Percentiles rank a stretch among this genome's conserved stretches.
Evolutionary conservation across 2,113 vertebrate species (phyloP).

Genomic region (Colinus virginianus): DNA sequence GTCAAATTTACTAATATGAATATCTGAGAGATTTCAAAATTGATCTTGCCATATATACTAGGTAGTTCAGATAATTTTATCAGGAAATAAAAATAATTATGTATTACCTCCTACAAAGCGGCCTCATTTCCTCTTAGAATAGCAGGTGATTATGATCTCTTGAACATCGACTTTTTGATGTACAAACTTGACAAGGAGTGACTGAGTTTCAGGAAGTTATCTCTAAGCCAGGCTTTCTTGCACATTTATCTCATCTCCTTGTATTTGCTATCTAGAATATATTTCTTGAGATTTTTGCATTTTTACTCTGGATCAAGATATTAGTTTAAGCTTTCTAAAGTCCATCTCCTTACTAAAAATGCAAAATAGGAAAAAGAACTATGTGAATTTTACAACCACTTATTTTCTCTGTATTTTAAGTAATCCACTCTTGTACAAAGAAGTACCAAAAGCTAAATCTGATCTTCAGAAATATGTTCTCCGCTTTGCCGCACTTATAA

Average conservation of each 20-base stretch:
- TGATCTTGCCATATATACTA: not conserved
- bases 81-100: conserved; percentile 5
- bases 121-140: conserved; percentile 29
- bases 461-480: not conserved
- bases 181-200: not conserved
- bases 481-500: not conserved
- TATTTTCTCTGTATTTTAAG: not conserved
- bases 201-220: not conserved
- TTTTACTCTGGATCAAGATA: not conserved
- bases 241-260: not conserved
- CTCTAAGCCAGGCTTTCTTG: not conserved
- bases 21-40: conserved; percentile 22
- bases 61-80: conserved; percentile 14
- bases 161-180: not conserved
- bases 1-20: conserved; percentile 28
- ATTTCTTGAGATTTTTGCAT: not conserved
- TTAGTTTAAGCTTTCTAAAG: not conserved
- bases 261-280: not conserved
- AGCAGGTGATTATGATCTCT: not conserved
- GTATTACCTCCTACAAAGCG: not conserved
- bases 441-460: not conserved
- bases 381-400: not conserved
- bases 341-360: not conserved
- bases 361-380: not conserved
- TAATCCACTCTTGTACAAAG: not conserved